phyloP scores from a whole-genome alignment of 1,140 invertebrate genomes.

The Eriocheir sinensis region DNA sequence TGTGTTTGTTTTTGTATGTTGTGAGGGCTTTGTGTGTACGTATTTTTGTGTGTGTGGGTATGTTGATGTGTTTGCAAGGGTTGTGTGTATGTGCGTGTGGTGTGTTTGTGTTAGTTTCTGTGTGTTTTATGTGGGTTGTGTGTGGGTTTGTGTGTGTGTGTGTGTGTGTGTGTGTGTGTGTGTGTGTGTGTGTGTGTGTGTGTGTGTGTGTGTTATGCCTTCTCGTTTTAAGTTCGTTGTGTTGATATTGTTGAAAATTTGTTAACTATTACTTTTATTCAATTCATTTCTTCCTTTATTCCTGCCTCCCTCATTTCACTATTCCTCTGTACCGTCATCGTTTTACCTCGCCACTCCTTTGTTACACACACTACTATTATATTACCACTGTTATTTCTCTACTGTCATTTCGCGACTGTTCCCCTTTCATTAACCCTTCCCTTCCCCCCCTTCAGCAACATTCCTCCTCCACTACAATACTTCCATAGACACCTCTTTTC shows the following conservation, averaged over 20 bases:
- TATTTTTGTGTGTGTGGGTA: not conserved
- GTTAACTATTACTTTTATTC: too few species aligned
- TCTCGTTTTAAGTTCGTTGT: too few species aligned
- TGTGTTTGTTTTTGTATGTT: not conserved
- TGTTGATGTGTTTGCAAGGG: not conserved
- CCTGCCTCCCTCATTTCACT: too few species aligned
- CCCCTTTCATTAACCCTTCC: not conserved
- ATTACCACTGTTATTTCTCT: not conserved
- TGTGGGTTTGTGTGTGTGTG: not conserved
- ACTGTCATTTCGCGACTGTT: not conserved
- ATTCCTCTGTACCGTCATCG: too few species aligned
- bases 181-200: constrained; percentile 22
- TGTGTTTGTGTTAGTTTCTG: too few species aligned
- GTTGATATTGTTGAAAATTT: too few species aligned
- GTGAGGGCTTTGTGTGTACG: not conserved
- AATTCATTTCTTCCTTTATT: not conserved
- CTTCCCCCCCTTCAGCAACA: too few species aligned
- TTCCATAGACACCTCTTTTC: too few species aligned
- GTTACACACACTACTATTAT: not conserved
- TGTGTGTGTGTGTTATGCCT: constrained; percentile 22
- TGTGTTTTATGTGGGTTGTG: too few species aligned
- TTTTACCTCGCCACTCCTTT: not conserved
- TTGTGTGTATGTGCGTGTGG: too few species aligned
- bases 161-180: constrained; percentile 22
- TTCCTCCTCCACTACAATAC: too few species aligned